Base-by-base conservation (phyloP, 1,140 invertebrate species). In the Gerris buenoi region DNA sequence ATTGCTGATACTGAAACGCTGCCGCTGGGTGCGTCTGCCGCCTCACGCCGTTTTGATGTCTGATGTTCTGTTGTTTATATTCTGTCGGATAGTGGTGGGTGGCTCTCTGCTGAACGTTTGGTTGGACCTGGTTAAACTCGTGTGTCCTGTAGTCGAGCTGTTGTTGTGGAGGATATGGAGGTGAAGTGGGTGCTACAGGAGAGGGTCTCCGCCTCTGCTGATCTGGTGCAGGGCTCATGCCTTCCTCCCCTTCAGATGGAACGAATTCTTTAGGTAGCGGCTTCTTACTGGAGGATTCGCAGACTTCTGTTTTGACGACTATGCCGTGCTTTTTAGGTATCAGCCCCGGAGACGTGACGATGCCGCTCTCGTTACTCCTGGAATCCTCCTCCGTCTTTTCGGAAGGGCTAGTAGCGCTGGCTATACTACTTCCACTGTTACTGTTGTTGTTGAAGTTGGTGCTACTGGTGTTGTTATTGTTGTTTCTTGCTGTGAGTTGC, bases 361-460 rank as follows among this genome's bases (percentile, higher is more conserved):
- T 74, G 33, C 81, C 81, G 70, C 81, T 84, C 67, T 86, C 84
- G 69, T 84, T 84, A 15, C 84, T 85, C 67, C 85, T 79, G 0
- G 87, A 88, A 72, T 89, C 88, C 67, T 89, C 87, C 76, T 88
- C 87, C 71, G 88, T 78, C 74, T 88, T 88, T 69, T 88, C 87
- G 65, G 87, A 86, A 0, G 85, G 86, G 65, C 81, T 82, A 70
- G 78, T 79, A 1, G 71, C 71, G 70, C 71, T 74, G 1, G 72
- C 71, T 28, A 72, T 71, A 29, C 79, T 81, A 68, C 84, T 86
- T 1, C 82, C 84, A 1, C 87, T 85, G 74, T 84, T 88, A 68
- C 85, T 89, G 5, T 84, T 85, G 68, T 68, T 76, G 22, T 60
- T 60, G 23, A 60, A 60, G 22, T 60, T 60, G 23, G 58, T 60